These are phyloP conservation scores for Lindbergichthys nudifrons DNA, from an alignment of 2,797 vertebrate species.

Conservation along the genomic window DNA sequence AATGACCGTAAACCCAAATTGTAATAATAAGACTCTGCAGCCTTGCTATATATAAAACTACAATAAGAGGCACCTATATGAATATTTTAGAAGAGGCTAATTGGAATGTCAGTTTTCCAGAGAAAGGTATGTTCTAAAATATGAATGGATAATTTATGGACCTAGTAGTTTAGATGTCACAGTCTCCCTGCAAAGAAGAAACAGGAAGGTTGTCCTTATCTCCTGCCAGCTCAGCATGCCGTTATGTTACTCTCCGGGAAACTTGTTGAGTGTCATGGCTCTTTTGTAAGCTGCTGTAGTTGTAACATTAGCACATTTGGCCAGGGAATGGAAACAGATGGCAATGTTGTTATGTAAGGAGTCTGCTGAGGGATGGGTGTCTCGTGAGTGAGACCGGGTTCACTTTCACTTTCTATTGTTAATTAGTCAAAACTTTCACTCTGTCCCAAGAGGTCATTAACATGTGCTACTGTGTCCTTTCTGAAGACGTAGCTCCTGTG, in stretches of 20 bases:
- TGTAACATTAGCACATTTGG: conserved; percentile 72
- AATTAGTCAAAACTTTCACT: conserved; percentile 56
- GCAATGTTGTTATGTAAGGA: conserved; percentile 60
- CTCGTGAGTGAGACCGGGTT: conserved; percentile 55
- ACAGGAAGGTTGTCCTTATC: conserved; percentile 37
- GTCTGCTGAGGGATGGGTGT: conserved; percentile 66
- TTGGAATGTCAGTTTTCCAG: background rate
- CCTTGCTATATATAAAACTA: background rate
- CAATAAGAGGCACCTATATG: background rate
- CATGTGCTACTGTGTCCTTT: conserved; percentile 17
- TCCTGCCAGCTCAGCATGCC: conserved; percentile 48
- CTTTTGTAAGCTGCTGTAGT: conserved; percentile 61
- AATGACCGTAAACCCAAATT: conserved; percentile 4
- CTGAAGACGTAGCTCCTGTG: conserved; percentile 1
- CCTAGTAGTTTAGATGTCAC: conserved; percentile 3
- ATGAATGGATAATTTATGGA: too few species aligned
- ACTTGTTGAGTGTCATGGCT: conserved; percentile 55
- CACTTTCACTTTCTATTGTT: conserved; percentile 69
- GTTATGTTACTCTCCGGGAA: conserved; percentile 58
- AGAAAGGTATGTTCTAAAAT: too few species aligned
- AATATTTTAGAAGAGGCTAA: background rate
- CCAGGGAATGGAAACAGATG: conserved; percentile 67
- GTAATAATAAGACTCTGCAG: background rate
- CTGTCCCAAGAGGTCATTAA: conserved; percentile 41
- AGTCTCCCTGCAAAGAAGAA: conserved; percentile 22